Percentiles rank a stretch among this genome's conserved stretches.
Conservation (phyloP, 2,797 vertebrate species). For the Tragelaphus oryx region DNA sequence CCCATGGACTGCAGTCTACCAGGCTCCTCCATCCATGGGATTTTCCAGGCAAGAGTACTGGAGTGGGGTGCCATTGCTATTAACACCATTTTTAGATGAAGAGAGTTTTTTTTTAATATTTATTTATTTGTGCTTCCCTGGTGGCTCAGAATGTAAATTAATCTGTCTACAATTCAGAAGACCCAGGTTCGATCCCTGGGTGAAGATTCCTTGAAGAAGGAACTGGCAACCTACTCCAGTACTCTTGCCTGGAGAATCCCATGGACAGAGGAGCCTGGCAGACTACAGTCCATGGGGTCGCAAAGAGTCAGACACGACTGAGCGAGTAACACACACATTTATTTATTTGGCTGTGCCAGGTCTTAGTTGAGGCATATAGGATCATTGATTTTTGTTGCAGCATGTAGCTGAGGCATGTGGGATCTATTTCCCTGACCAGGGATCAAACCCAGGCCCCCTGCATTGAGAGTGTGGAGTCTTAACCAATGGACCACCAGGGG, state of each 20-base stretch:
- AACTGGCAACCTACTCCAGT: background rate
- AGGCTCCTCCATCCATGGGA: no score
- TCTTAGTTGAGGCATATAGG: background rate
- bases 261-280: background rate
- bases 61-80: background rate
- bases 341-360: background rate
- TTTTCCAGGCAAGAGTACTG: no score
- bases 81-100: constrained; percentile 2
- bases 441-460: background rate
- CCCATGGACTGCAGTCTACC: no score
- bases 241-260: background rate
- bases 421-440: background rate
- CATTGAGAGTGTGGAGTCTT: background rate
- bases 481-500: background rate
- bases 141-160: background rate
- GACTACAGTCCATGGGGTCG: background rate
- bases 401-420: background rate
- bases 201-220: background rate
- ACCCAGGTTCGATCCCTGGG: background rate
- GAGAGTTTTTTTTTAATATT: background rate
- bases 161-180: background rate
- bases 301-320: background rate
- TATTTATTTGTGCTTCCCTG: background rate
- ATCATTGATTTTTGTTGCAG: background rate
- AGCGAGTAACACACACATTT: background rate